These are phyloP conservation scores for Paramormyrops kingsleyae DNA, from an alignment of 2,113 vertebrate genomes.

Conservation along the genomic window DNA sequence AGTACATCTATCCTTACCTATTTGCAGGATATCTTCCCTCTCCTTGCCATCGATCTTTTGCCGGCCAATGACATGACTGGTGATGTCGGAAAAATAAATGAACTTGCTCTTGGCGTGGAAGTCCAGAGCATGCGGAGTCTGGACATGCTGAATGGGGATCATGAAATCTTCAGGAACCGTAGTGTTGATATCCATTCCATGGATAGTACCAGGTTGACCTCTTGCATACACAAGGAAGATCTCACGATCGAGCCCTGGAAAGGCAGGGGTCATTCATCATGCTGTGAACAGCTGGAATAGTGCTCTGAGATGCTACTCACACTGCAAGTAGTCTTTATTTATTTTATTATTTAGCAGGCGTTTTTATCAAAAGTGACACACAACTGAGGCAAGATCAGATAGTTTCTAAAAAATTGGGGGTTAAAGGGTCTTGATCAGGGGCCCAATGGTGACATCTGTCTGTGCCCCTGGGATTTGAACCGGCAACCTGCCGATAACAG, in stretches of 20 bases:
- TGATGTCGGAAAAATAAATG: conserved; percentile 94
- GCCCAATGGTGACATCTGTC: not conserved
- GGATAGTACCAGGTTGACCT: conserved; percentile 89
- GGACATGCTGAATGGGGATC: conserved; percentile 96
- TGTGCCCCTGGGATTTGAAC: not conserved
- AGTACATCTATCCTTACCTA: conserved; percentile 56
- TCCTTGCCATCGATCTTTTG: conserved; percentile 93
- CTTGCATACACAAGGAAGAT: conserved; percentile 92
- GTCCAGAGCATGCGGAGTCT: conserved; percentile 91
- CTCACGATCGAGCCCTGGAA: conserved; percentile 85
- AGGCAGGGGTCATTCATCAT: not conserved
- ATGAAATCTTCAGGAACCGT: conserved; percentile 93
- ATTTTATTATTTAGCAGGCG: not conserved
- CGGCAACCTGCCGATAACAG: not conserved
- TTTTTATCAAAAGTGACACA: not conserved
- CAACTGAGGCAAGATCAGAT: not conserved
- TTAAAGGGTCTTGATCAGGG: not conserved
- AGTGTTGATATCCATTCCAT: conserved; percentile 92
- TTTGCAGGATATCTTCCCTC: conserved; percentile 86
- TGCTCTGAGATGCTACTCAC: not conserved
- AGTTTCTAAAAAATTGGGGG: not conserved
- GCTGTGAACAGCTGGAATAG: not conserved
- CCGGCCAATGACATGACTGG: conserved; percentile 88
- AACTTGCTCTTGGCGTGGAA: conserved; percentile 88
- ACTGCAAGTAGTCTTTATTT: not conserved